phyloP scores from a whole-genome alignment of 2,113 vertebrate species.

The Phalacrocorax pelagicus region DNA sequence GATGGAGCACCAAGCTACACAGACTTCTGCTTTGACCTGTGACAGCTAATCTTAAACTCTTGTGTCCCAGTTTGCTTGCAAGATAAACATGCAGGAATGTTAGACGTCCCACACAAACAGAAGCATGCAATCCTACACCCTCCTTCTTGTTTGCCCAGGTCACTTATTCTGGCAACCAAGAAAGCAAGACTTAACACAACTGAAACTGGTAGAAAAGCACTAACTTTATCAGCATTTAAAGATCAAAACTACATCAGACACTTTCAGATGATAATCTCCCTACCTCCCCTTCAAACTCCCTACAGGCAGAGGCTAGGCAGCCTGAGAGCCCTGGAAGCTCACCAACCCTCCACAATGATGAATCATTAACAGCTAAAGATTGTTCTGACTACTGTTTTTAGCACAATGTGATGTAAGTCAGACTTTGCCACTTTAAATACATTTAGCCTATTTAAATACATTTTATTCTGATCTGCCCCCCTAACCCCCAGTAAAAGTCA shows the following conservation, averaged over 20 bases:
- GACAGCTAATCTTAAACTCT: background rate
- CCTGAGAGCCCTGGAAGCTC: slow-evolving; percentile 2
- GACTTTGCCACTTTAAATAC: background rate
- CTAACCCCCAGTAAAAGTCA: background rate
- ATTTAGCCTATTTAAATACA: background rate
- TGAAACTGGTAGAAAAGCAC: background rate
- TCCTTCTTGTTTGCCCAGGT: background rate
- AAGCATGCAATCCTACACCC: background rate
- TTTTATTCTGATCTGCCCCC: slow-evolving; percentile 11
- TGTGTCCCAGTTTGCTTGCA: background rate
- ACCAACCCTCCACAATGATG: background rate
- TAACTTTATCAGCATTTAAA: background rate
- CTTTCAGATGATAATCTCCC: slow-evolving; percentile 17
- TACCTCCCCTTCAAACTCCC: background rate
- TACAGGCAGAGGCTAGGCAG: background rate
- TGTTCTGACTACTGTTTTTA: slow-evolving; percentile 20
- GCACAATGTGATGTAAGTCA: background rate
- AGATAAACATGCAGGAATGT: slow-evolving; percentile 5
- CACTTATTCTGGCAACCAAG: background rate
- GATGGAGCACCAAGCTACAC: background rate
- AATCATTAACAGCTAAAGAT: slow-evolving; percentile 48
- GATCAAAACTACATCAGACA: background rate
- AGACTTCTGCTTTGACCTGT: background rate
- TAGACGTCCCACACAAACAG: background rate
- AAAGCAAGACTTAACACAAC: background rate